A percentile compares a stretch with the other conserved stretches of the same genome.
phyloP scores from a whole-genome alignment of 2,797 vertebrate species.

The Pagetopsis macropterus region DNA sequence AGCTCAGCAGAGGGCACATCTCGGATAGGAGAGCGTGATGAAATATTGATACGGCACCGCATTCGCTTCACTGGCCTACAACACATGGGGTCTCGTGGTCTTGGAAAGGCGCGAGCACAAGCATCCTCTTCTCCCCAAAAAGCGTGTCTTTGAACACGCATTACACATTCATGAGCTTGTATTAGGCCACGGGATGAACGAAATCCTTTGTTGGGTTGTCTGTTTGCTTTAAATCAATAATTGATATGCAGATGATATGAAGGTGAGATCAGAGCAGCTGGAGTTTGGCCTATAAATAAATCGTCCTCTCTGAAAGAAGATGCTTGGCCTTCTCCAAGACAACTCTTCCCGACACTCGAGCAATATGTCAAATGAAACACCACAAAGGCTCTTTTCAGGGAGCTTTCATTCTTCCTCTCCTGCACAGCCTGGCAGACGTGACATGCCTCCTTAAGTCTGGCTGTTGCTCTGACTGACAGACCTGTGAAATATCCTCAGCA shows the following conservation, averaged over 20 bases:
- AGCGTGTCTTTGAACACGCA: constrained; percentile 50
- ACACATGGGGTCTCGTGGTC: constrained; percentile 76
- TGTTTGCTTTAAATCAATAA: constrained; percentile 77
- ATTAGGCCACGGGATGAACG: constrained; percentile 52
- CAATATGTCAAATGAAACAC: constrained; percentile 73
- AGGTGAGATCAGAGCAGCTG: constrained; percentile 67
- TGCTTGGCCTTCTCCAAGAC: constrained; percentile 82
- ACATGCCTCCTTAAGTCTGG: constrained; percentile 78
- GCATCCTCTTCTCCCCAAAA: constrained; percentile 45
- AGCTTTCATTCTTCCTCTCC: constrained; percentile 72
- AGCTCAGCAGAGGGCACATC: constrained; percentile 76
- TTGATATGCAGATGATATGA: constrained; percentile 74
- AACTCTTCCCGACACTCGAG: constrained; percentile 66
- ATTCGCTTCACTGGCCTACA: constrained; percentile 86
- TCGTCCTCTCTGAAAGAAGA: constrained; percentile 56
- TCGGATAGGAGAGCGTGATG: constrained; percentile 77
- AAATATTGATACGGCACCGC: constrained; percentile 86
- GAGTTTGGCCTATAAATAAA: constrained; percentile 63
- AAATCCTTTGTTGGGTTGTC: constrained; percentile 55
- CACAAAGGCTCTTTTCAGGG: constrained; percentile 73
- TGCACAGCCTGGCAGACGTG: constrained; percentile 71
- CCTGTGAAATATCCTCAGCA: constrained; percentile 69
- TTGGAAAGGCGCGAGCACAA: constrained; percentile 66
- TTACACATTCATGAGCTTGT: constrained; percentile 58
- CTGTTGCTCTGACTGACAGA: constrained; percentile 67